Evolutionary conservation across 2,113 vertebrate genomes (phyloP).

Genomic region (Kryptolebias marmoratus): DNA sequence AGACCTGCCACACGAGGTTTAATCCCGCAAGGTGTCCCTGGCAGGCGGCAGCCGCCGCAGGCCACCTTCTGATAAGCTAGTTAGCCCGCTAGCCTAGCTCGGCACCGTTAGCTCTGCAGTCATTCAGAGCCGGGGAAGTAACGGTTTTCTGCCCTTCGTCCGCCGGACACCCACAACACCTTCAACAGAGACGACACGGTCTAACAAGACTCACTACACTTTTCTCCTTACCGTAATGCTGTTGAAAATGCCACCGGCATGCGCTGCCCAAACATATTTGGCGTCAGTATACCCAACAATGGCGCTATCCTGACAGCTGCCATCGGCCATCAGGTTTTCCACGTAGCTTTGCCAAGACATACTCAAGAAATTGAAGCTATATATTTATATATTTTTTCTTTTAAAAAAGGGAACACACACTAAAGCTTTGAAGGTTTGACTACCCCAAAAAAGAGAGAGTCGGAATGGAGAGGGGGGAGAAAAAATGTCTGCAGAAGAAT

Average conservation of each 20-base stretch:
- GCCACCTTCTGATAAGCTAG: conserved; percentile 46
- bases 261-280: conserved; percentile 93
- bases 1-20: conserved; percentile 51
- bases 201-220: accelerated
- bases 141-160: conserved; percentile 10
- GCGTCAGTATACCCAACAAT: conserved; percentile 92
- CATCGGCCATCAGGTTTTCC: conserved; percentile 94
- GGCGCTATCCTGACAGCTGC: conserved; percentile 95
- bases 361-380: conserved; percentile 67
- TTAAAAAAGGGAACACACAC: conserved; percentile 9
- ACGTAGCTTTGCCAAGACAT: conserved; percentile 96
- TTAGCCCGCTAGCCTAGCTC: conserved; percentile 59
- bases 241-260: conserved; percentile 84
- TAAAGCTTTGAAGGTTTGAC: conserved; percentile 16
- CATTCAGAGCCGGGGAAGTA: conserved; percentile 27
- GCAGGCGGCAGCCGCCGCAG: conserved; percentile 40
- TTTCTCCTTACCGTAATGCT: conserved; percentile 86
- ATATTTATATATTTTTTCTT: neutral
- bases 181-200: neutral
- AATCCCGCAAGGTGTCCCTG: conserved; percentile 47
- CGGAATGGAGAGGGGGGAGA: conserved; percentile 5
- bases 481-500: conserved; percentile 17
- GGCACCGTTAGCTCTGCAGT: conserved; percentile 35
- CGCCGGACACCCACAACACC: conserved; percentile 4
- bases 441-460: conserved; percentile 14